Evolutionary conservation across 2,888 invertebrate genomes (phyloP).

Genomic region (Dolomedes plantarius): DNA sequence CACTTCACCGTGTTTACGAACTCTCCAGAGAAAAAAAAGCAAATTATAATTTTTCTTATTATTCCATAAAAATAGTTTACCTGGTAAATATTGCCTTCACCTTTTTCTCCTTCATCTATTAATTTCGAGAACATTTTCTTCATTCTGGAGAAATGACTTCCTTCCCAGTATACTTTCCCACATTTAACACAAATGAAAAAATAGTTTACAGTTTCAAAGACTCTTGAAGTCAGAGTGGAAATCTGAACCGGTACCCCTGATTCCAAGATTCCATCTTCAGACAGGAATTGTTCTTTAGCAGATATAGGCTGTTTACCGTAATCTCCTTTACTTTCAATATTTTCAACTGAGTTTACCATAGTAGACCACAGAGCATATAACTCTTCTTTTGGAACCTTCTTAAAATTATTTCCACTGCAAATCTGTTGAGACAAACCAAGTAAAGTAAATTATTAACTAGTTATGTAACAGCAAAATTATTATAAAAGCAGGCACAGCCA

Average conservation of each 20-base stretch:
- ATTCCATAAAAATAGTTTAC: no score
- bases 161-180: constrained; percentile 87
- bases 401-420: constrained; percentile 80
- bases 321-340: background rate
- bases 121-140: constrained; percentile 23
- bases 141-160: constrained; percentile 76
- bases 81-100: background rate
- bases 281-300: background rate
- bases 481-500: no score
- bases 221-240: constrained; percentile 20
- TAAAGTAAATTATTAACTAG: no score
- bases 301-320: background rate
- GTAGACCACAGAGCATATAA: constrained; percentile 39
- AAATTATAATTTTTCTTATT: no score
- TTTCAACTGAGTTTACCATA: background rate
- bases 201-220: constrained; percentile 21
- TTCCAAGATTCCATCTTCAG: background rate
- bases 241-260: constrained; percentile 13
- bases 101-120: background rate
- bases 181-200: constrained; percentile 85
- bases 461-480: no score
- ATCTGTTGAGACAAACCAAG: constrained; percentile 75
- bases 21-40: no score
- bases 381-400: constrained; percentile 76
- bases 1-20: no score